Base-by-base conservation (phyloP, 2,797 vertebrate genomes). In the Thunnus albacares region DNA sequence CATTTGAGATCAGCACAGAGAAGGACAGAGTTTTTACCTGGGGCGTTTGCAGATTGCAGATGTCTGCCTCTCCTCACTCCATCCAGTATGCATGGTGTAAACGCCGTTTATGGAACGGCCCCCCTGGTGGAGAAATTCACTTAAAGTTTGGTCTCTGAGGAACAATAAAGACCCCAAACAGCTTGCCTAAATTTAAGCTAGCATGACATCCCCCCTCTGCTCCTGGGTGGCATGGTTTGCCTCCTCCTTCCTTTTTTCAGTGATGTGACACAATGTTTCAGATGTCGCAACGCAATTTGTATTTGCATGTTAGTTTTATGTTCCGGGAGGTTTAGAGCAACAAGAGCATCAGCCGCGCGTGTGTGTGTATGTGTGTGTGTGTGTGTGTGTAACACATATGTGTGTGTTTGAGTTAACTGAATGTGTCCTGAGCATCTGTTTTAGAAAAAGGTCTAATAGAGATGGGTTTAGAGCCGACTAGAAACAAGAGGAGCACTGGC, bases 141-240 rank as follows among this genome's bases (percentile, higher is more conserved):
- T 91, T 90, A 88, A 93, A 93, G 83, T 87, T 91, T 52, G 66
- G 84, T 94, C 93, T 95, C 90, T 12, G 79, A 75, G 90, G 93
- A 89, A 90, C 88, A 89, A 93, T 94, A 92, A 93, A 91, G 87
- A 93, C 86, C 87, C 83, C 89, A 86, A 92, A 90, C 83, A 75
- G 85, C 64, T 73, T 82, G 83, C 71, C 90, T 91, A 92, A 90
- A 93, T 93, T 82, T 93, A 94, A 94, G 91, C 90, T 90, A 85
- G 86, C 92, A 82, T 94, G 87, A 93, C 94, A 91, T 92, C 83
- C 86, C 77, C 79, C 22, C 2, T 68, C 88, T 86, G 87, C 89
- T 92, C 75, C 83, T 88, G 84, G 82, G 87, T 82, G 83, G 79
- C 61, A 49, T 89, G 87, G 56, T 75, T 80, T 74, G 63, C 86